Evolutionary conservation across 2,113 vertebrate species (phyloP), one percentile per base, ranked within the genome.

Genomic region (Monopterus albus): DNA sequence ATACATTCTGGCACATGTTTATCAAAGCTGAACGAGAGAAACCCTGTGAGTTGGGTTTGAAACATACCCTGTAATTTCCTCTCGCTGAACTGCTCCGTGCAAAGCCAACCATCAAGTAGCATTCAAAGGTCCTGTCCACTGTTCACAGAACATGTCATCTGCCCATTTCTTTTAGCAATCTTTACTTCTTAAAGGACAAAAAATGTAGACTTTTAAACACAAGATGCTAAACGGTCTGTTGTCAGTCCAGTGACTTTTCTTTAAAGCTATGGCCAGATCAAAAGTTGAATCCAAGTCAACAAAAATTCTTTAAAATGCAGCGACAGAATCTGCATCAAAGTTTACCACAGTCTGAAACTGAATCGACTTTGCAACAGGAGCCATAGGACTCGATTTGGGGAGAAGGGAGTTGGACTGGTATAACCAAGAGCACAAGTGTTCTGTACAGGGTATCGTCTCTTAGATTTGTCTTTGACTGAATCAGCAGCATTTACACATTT

Each of bases 401-500:
- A 53, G 60, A 55, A 50, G 18, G 45, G 39, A 70, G 29, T 57
- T 6, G 42, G 20, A 74, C 52, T 59, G 75, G 35, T 45, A 63
- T 46, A 73, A 71, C 53, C 29, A 49, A 61, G 70, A 72, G 75
- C 75, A 86, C 70, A 73, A 72, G 72, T 64, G 67, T 76, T 66
- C 70, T 85, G 80, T 82, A 75, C 85, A 84, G 81, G 80, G 70
- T 43, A 52, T 57, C 52, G n/a, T 66, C 68, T 79, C 61, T 45
- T 61, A 67, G 83, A 89, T 86, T 89, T 84, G 84, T 88, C 85
- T 74, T 82, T 68, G n/a, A n/a, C n/a, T n/a, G 62, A 87, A 84
- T 85, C 83, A 88, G 89, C 90, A 90, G 88, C 88, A 92, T 89
- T 87, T 91, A 91, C 83, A 87, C 77, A 87, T 86, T 79, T 89